Percentiles rank a stretch among this genome's conserved stretches.
Evolutionary conservation across 2,888 invertebrate species (phyloP).

Genomic region (Agriopis leucophaearia): DNA sequence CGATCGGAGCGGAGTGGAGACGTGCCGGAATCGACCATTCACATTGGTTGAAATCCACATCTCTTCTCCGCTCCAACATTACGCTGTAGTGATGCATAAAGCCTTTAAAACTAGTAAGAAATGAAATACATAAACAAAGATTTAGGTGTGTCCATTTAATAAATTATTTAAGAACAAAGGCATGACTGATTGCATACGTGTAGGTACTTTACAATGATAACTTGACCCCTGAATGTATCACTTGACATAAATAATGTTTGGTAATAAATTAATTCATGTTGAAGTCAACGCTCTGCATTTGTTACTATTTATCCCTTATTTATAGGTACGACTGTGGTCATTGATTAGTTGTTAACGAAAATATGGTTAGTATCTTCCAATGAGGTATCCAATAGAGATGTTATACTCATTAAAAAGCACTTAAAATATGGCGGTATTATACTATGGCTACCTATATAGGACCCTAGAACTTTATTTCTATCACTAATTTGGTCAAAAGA

Average conservation of each 20-base stretch:
- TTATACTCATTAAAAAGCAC: no score
- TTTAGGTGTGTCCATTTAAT: slow-evolving; percentile 9
- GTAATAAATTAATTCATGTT: slow-evolving; percentile 36
- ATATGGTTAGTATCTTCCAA: background rate
- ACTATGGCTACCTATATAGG: no score
- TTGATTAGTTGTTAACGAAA: background rate
- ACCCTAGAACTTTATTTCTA: no score
- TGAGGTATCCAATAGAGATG: no score
- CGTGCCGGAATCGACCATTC: no score
- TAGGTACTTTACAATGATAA: slow-evolving; percentile 38
- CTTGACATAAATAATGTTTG: slow-evolving; percentile 33
- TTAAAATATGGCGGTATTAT: no score
- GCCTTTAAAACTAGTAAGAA: no score
- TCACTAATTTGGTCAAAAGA: no score
- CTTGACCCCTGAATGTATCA: slow-evolving; percentile 37
- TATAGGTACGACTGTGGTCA: background rate
- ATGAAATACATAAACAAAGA: background rate
- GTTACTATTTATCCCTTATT: background rate
- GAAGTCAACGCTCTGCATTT: slow-evolving; percentile 41
- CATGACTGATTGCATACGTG: slow-evolving; percentile 33
- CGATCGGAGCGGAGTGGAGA: no score
- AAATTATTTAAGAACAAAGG: slow-evolving; percentile 32
- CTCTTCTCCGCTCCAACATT: no score
- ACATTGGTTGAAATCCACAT: no score
- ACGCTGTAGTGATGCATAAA: no score